phyloP scores from a whole-genome alignment of 2,113 vertebrate genomes.

The Ciconia stormi region DNA sequence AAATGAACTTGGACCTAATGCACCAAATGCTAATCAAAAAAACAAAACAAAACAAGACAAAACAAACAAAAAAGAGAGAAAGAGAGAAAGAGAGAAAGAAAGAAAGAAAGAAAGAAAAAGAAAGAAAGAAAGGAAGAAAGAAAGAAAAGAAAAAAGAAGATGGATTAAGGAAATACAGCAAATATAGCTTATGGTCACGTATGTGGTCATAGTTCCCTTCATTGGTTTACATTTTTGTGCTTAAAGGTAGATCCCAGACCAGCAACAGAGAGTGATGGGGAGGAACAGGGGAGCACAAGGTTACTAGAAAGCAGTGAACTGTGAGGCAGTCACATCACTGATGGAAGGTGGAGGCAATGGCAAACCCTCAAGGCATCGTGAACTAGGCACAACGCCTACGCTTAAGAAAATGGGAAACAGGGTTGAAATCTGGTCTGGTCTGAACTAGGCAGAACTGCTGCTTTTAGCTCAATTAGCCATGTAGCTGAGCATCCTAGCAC shows the following conservation, averaged over 20 bases:
- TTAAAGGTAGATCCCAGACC: neutral
- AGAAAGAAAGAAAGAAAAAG: too few relatives aligned
- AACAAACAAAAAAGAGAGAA: too few relatives aligned
- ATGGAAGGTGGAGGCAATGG: neutral
- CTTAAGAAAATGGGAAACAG: neutral
- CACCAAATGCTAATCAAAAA: neutral
- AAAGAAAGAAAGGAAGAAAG: too few relatives aligned
- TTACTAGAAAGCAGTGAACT: neutral
- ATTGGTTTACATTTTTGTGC: neutral
- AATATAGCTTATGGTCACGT: neutral
- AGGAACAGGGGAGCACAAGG: neutral
- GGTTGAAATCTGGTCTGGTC: neutral
- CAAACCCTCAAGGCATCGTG: neutral
- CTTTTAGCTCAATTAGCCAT: neutral
- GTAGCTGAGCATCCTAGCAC: neutral
- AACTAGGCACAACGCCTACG: neutral
- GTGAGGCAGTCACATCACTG: neutral
- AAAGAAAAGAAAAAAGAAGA: accelerated
- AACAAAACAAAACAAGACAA: too few relatives aligned
- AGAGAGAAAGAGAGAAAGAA: too few relatives aligned
- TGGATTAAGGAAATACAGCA: neutral
- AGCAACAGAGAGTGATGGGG: neutral
- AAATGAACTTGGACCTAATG: neutral
- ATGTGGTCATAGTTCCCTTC: neutral
- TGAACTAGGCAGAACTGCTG: neutral